Base-by-base conservation (phyloP, 2,113 vertebrate species). In the Clarias batrachus region DNA sequence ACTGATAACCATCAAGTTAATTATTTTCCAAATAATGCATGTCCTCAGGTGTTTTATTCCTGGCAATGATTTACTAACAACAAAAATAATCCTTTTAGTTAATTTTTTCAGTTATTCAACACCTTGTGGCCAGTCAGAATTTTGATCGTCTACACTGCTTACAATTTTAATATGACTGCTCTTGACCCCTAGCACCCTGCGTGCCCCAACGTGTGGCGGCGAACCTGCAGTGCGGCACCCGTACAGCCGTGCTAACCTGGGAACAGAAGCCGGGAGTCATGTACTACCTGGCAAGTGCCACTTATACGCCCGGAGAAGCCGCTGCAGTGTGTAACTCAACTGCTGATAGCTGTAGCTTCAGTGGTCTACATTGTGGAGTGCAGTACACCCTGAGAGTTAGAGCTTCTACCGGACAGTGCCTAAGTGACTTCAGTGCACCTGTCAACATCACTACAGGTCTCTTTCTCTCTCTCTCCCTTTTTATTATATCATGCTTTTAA, bases 161-260 rank as follows among this genome's bases (percentile, higher is more conserved):
- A 21, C 30, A 54, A 71, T 66, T 10, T 25, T 71, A 83, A 57
- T 59, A 84, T 25, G 27, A 59, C 23, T 74, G 17, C 4, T 48
- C 16, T 77, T 88, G 27, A 65, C 14, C 62, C 54, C 57, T 74
- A 96, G 96, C 93, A 12, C 96, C 95, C 2, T 96, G 96, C 79
- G 82, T 89, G 52, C 95, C 94, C 0, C 3, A 78, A 79, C 85
- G 9, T 7, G 91, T 95, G 16, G 91, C 85, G 4, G 94, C 91
- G 48, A 88, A 94, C 87, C 77, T 94, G 73, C 73, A 88, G 85
- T 96, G 95, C 70, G 92, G 91, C 14, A 91, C 76, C 0, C 86
- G 56, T 10, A 91, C 90, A 4, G 93, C 93, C 11, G 52, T 76
- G 14, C 13, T 96, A 80, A 89, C 90, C 82, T 96, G 96, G 96